Conservation (phyloP, 2,113 vertebrate genomes). For the Heteronetta atricapilla region DNA sequence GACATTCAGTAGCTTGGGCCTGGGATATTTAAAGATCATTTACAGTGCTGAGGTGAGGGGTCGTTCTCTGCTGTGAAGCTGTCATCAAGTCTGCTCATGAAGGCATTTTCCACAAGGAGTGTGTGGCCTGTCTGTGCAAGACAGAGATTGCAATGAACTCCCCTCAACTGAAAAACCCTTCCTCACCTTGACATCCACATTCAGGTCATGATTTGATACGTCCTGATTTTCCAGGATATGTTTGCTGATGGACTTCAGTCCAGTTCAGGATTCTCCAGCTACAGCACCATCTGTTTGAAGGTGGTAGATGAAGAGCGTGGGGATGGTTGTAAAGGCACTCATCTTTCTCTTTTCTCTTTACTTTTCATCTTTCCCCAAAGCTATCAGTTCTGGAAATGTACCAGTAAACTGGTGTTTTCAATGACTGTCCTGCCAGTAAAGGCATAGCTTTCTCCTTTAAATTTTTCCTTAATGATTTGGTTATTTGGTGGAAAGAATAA, state of each 20-base stretch:
- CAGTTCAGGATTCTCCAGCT: neutral
- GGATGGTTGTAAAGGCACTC: neutral
- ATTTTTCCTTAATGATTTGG: neutral
- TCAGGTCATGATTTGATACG: neutral
- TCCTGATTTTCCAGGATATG: neutral
- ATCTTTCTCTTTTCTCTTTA: neutral
- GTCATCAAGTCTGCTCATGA: neutral
- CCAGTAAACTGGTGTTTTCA: neutral
- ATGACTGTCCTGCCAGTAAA: neutral
- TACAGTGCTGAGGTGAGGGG: neutral
- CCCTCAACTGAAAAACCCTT: neutral
- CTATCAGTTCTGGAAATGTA: neutral
- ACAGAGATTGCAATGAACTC: neutral
- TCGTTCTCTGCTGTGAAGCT: fast-evolving
- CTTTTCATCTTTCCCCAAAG: neutral
- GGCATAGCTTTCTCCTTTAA: neutral
- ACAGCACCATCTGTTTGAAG: neutral
- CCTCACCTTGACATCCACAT: slow-evolving; percentile 16
- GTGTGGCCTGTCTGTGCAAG: fast-evolving
- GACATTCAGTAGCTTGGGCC: neutral
- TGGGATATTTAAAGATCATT: neutral
- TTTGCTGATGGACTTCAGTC: slow-evolving; percentile 18
- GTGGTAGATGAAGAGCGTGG: neutral
- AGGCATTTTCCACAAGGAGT: fast-evolving
- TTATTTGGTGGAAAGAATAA: neutral